A percentile compares a stretch with the other conserved stretches of the same genome.
Conservation (phyloP, 2,888 invertebrate genomes). For the Panopea generosa region DNA sequence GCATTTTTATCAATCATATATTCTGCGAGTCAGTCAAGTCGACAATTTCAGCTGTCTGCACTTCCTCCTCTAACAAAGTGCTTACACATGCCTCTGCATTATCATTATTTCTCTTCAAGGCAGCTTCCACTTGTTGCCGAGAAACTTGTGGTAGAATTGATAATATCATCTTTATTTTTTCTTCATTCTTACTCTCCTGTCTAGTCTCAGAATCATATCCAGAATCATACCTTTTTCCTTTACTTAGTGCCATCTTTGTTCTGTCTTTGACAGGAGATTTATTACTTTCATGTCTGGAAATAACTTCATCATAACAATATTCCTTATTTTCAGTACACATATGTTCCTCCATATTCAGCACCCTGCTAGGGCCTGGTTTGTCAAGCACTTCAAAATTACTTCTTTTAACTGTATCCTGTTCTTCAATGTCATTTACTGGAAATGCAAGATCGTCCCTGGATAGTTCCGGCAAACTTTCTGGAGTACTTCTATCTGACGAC, state of each 20-base stretch:
- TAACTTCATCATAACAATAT: background rate
- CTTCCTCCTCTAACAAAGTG: slow-evolving; percentile 30
- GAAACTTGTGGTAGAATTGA: slow-evolving; percentile 40
- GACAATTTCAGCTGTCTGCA: background rate
- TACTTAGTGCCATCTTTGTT: background rate
- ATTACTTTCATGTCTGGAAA: background rate
- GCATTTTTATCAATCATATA: too few relatives aligned
- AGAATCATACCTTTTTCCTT: slow-evolving; percentile 2
- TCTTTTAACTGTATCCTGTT: too few relatives aligned
- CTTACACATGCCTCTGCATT: slow-evolving; percentile 39
- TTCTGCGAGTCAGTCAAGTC: slow-evolving; percentile 20
- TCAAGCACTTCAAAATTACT: too few relatives aligned
- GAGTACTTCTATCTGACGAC: too few relatives aligned
- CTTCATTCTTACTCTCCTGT: background rate
- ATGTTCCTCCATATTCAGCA: too few relatives aligned
- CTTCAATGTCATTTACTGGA: too few relatives aligned
- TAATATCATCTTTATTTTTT: slow-evolving; percentile 18
- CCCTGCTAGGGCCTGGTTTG: too few relatives aligned
- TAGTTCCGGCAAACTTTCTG: too few relatives aligned
- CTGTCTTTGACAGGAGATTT: background rate
- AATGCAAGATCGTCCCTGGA: too few relatives aligned
- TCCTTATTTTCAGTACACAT: background rate
- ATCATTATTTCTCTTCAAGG: slow-evolving; percentile 19
- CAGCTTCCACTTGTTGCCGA: background rate
- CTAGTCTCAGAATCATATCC: background rate